A percentile compares a stretch with the other conserved stretches of the same genome.
Conservation (phyloP, 1,140 invertebrate species). For the Trypoxylus dichotomus region DNA sequence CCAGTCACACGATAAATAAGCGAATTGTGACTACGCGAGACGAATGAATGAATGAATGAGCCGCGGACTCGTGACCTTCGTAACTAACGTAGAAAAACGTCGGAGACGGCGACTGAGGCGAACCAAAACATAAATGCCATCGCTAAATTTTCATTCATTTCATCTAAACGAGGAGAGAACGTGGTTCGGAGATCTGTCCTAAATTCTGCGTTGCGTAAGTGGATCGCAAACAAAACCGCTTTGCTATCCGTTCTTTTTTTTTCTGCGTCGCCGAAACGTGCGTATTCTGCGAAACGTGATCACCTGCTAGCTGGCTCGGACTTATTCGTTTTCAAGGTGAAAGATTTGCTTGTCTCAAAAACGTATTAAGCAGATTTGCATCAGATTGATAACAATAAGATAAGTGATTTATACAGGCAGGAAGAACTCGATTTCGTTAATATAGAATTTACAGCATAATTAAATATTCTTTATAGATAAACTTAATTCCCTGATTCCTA, state of each 20-base stretch:
- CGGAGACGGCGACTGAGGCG: neutral
- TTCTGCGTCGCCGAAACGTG: neutral
- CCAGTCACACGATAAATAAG: neutral
- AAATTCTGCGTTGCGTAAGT: neutral
- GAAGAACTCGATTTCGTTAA: too few relatives aligned
- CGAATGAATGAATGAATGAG: conserved; percentile 10
- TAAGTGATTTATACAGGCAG: too few relatives aligned
- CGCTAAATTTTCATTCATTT: neutral
- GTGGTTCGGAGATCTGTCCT: neutral
- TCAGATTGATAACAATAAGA: too few relatives aligned
- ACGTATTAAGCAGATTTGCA: too few relatives aligned
- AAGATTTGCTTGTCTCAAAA: too few relatives aligned
- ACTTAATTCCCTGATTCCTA: too few relatives aligned
- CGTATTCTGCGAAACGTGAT: neutral
- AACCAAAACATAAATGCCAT: neutral
- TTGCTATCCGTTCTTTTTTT: neutral
- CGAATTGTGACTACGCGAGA: conserved; percentile 1
- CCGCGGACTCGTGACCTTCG: conserved; percentile 11
- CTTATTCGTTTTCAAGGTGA: too few relatives aligned
- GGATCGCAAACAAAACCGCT: too few relatives aligned
- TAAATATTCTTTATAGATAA: too few relatives aligned
- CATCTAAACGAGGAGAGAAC: neutral
- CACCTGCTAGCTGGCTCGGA: neutral
- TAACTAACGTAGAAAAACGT: neutral
- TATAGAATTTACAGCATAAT: too few relatives aligned